Evolutionary conservation across 2,888 invertebrate genomes (phyloP), one percentile per base, ranked within the genome.

Genomic region (Drosophila percnosoma): DNA sequence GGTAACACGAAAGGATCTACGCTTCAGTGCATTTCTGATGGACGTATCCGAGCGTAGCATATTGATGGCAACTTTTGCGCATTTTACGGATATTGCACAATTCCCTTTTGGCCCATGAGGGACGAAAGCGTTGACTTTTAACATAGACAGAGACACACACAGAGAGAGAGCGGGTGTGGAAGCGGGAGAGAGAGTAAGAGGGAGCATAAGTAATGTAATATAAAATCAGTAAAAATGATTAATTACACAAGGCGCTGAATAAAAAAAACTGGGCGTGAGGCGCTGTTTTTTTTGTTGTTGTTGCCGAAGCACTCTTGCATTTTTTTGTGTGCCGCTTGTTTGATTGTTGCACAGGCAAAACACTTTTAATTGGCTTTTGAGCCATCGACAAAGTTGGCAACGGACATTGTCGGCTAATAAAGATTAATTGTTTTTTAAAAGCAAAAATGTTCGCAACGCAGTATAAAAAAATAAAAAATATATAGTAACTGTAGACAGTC

Each of bases 11-110:
- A 85, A 87, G 87, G 89, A 89, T 89, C 88, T 84, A 80, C 86
- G 88, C 88, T 87, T 87, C 80, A 82, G 72, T 88, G 89, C 86
- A 89, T 89, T 88, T 87, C 80, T 88, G 89, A 88, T 88, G 82
- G 88, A 88, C 88, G 88, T 88, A 89, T 88, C 88, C 88, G 89
- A 88, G 88, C 88, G 88, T 89, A 88, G 89, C 89, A 84, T 89
- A 88, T 88, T 88, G 88, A 88, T 84, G 88, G 89, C 86, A 88
- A 89, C 86, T 88, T 89, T 88, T 88, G 83, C 88, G 83, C 83
- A 88, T 88, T 88, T 88, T 86, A 89, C 88, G 88, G 87, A 88
- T 88, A 88, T 89, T 88, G 88, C 88, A 86, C 88, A 89, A 87
- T 87, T 87, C 81, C 71, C 65, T 49, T 48, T 70, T 75, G 49